phyloP scores from a whole-genome alignment of 2,888 invertebrate genomes.

The Spisula solida region DNA sequence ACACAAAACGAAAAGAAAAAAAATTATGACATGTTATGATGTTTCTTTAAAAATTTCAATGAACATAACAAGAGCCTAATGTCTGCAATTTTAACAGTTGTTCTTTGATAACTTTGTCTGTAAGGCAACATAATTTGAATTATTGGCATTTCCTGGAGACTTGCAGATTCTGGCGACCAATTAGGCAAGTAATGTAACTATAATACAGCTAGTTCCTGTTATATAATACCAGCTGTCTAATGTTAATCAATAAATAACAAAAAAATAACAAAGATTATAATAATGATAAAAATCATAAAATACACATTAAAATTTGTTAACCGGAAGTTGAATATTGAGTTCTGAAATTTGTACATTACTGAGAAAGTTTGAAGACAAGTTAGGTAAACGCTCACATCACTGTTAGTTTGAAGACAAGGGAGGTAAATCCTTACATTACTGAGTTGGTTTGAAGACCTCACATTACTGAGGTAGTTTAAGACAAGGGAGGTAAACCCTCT shows the following conservation, averaged over 20 bases:
- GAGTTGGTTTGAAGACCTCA: background rate
- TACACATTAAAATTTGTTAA: too few relatives aligned
- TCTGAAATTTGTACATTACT: too few relatives aligned
- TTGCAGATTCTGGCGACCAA: background rate
- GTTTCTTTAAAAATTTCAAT: background rate
- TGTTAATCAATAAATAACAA: background rate
- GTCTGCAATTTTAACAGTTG: background rate
- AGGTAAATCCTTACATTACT: background rate
- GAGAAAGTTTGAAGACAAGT: too few relatives aligned
- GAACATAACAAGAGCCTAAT: background rate
- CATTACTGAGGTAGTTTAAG: background rate
- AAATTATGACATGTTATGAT: too few relatives aligned
- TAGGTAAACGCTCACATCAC: too few relatives aligned
- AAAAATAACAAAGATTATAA: background rate
- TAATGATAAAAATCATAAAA: too few relatives aligned
- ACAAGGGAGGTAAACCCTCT: background rate
- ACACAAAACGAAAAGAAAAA: too few relatives aligned
- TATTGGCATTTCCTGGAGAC: slow-evolving; percentile 10
- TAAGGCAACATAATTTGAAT: background rate
- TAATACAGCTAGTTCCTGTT: background rate
- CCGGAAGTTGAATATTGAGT: too few relatives aligned
- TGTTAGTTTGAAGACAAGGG: background rate
- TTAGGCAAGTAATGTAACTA: background rate
- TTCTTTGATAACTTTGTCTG: background rate
- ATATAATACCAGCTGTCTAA: background rate